Evolutionary conservation across 2,888 invertebrate genomes (phyloP), one percentile per base, ranked within the genome.

Genomic region (Sympetrum striolatum): DNA sequence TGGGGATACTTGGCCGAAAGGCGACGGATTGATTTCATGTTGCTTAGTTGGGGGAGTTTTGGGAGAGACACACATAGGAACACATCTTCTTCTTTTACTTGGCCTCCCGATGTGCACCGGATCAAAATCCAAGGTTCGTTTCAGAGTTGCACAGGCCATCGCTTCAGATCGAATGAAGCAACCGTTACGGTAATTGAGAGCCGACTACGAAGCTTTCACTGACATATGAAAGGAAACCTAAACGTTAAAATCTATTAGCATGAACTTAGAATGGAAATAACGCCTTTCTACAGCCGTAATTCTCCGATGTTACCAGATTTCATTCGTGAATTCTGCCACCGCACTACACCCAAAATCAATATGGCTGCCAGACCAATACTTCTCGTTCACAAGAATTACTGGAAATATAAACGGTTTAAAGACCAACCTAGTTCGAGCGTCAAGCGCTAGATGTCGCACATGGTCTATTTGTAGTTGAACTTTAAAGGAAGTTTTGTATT

Each of bases 141-240:
- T 99, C 92, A 99, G 96, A 93, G 99, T 99, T 95, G 98, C 98
- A 96, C 99, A 99, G 96, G 99, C 99, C 99, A 99, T 99, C 95
- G 96, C 96, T 94, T 93, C 93, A 86, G 86, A n/a, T n/a, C 37
- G 86, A 86, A 86, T 60, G 60, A 86, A 86, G 86, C 86, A 60
- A 86, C 86, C 86, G 86, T 86, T 86, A 64, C 37, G 39, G 58
- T 37, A 86, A 86, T 64, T 22, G 60, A 31, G 86, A 60, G 35
- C 39, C 60, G 31, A 37, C 86, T 86, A 86, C 22, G 60, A 60
- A n/a, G 60, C 18, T 37, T 37, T 86, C 58, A 86, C 86, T 86
- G 64, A 86, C 86, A 86, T 86, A 86, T 60, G 86, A 86, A 37
- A 35, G 64, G 60, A 60, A 37, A 60, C 53, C 14, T 60, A 60